phyloP scores from a whole-genome alignment of 2,888 invertebrate species.

The Aporophyla nigra region DNA sequence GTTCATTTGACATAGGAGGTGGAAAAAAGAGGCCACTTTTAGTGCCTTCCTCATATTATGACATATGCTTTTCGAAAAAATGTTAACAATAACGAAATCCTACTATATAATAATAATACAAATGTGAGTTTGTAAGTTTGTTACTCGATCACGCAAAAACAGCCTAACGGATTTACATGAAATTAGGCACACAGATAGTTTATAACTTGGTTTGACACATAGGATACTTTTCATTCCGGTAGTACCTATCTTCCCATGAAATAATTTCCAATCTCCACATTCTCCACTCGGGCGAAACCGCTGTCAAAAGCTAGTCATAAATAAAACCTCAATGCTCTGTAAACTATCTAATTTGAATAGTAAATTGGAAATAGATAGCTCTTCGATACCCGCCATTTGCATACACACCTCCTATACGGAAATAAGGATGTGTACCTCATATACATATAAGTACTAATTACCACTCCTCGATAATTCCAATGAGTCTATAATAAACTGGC shows the following conservation, averaged over 20 bases:
- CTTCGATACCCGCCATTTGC: background rate
- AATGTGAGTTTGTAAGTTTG: no score
- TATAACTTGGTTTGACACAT: no score
- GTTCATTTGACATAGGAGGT: background rate
- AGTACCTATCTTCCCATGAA: no score
- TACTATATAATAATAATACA: no score
- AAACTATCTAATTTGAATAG: background rate
- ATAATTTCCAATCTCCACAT: no score
- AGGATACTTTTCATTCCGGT: no score
- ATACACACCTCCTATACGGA: constrained; percentile 20
- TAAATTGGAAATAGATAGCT: background rate
- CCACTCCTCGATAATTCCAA: constrained; percentile 34
- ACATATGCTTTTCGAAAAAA: no score
- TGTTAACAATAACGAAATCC: background rate
- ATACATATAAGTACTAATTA: constrained; percentile 26
- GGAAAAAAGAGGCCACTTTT: background rate
- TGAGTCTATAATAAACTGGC: constrained; percentile 38
- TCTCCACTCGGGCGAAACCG: no score
- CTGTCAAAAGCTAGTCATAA: background rate
- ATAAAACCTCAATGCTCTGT: background rate
- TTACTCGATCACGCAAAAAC: no score
- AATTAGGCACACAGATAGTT: no score
- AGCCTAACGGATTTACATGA: no score
- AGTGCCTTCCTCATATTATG: background rate
- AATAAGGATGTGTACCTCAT: constrained; percentile 11